A percentile compares a stretch with the other conserved stretches of the same genome.
phyloP scores from a whole-genome alignment of 2,113 vertebrate genomes.

The Narcine bancroftii region DNA sequence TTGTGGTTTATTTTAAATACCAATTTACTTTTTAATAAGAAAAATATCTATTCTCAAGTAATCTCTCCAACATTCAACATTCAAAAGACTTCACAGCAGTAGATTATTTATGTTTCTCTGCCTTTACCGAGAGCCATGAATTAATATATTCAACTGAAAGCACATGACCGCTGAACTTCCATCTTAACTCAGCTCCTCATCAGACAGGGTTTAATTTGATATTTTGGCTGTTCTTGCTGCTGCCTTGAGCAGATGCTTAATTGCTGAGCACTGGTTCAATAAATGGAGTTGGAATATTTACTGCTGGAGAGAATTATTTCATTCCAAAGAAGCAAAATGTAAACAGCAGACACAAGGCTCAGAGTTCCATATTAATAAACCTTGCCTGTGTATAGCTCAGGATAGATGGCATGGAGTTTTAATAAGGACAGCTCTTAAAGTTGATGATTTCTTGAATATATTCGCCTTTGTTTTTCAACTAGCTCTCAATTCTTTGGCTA shows the following conservation, averaged over 20 bases:
- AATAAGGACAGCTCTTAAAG: neutral
- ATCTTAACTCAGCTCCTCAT: neutral
- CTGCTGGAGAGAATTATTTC: neutral
- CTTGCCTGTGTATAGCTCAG: neutral
- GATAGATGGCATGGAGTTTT: neutral
- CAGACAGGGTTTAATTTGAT: slow-evolving; percentile 8
- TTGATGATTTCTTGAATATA: neutral
- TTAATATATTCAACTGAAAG: neutral
- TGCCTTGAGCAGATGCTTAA: slow-evolving; percentile 30
- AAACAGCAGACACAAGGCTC: neutral
- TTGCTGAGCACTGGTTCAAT: neutral
- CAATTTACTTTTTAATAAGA: neutral
- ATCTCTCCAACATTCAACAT: neutral
- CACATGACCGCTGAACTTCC: slow-evolving; percentile 23
- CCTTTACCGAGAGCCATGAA: neutral
- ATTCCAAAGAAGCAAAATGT: neutral
- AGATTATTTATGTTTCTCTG: neutral
- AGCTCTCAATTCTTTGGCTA: neutral
- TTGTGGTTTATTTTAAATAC: neutral
- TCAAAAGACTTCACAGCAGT: neutral
- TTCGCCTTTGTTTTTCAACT: neutral
- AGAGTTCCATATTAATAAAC: neutral
- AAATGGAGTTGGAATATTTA: slow-evolving; percentile 5
- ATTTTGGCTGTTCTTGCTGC: slow-evolving; percentile 4
- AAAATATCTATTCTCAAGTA: neutral